A percentile compares a stretch with the other conserved stretches of the same genome.
Evolutionary conservation across 1,140 invertebrate genomes (phyloP).

Genomic region (Drosophila leontia): DNA sequence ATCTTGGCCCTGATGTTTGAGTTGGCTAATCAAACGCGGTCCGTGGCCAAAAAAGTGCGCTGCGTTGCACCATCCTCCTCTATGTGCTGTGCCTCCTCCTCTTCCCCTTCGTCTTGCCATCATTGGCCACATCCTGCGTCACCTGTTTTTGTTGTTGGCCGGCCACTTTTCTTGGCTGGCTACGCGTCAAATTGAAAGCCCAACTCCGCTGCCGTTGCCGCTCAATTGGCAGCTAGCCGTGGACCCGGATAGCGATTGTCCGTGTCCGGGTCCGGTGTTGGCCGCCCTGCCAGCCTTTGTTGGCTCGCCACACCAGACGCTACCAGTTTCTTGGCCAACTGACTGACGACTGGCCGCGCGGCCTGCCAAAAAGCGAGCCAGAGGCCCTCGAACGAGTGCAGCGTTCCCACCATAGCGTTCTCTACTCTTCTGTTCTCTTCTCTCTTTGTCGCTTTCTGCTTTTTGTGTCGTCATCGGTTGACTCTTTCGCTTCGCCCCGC

Average conservation of each 20-base stretch:
- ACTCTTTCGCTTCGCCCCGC: constrained; percentile 21
- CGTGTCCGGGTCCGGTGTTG: constrained; percentile 74
- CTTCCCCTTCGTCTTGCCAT: constrained; percentile 1
- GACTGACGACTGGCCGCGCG: constrained; percentile 81
- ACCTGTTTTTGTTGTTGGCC: constrained; percentile 66
- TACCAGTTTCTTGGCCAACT: constrained; percentile 85
- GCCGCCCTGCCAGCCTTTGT: constrained; percentile 80
- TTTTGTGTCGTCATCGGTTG: constrained; percentile 78
- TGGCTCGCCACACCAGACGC: constrained; percentile 83
- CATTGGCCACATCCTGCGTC: constrained; percentile 69
- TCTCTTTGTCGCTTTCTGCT: constrained; percentile 53
- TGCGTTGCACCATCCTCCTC: constrained; percentile 36
- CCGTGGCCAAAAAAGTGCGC: constrained; percentile 65
- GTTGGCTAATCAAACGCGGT: constrained; percentile 81
- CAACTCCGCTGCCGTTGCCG: constrained; percentile 27
- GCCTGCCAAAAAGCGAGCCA: constrained; percentile 79
- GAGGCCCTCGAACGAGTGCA: constrained; percentile 73
- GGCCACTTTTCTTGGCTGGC: constrained; percentile 84
- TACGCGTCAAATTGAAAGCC: constrained; percentile 78
- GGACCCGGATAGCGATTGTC: constrained; percentile 47
- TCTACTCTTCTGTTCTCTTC: constrained; percentile 28
- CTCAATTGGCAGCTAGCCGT: constrained; percentile 67
- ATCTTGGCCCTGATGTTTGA: constrained; percentile 82
- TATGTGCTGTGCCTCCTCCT: neutral
- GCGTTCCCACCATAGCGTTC: constrained; percentile 36